Conservation (phyloP, 1,140 invertebrate species). For the Drosophila guanche region DNA sequence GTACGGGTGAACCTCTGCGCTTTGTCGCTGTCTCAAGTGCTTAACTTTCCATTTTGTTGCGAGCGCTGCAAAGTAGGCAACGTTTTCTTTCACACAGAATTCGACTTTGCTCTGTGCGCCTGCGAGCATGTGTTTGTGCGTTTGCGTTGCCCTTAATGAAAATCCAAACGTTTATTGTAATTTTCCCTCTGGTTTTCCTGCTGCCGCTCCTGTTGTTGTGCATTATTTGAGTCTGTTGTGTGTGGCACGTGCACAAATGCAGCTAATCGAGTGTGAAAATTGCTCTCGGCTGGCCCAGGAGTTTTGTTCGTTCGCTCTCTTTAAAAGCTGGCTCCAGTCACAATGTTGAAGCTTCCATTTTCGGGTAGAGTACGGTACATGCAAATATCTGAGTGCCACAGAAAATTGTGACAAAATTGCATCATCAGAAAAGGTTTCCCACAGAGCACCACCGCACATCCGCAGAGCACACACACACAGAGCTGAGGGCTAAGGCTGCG, state of each 20-base stretch:
- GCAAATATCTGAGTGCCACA: no score
- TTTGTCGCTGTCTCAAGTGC: conserved; percentile 64
- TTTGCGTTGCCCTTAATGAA: conserved; percentile 54
- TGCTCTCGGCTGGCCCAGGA: conserved; percentile 53
- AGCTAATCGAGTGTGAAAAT: conserved; percentile 79
- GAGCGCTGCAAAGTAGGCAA: conserved; percentile 71
- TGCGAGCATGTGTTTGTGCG: no score
- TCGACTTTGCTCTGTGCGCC: no score
- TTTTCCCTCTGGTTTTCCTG: conserved; percentile 44
- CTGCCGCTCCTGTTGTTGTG: conserved; percentile 19
- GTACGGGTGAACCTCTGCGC: conserved; percentile 26
- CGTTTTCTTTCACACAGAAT: conserved; percentile 37
- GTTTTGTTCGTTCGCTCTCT: conserved; percentile 8
- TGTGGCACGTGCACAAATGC: conserved; percentile 64
- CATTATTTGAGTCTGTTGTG: conserved; percentile 55
- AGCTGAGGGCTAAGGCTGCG: no score
- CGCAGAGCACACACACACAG: conserved; percentile 14
- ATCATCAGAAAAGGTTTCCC: neutral
- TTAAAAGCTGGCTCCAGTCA: conserved; percentile 1
- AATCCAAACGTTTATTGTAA: conserved; percentile 67
- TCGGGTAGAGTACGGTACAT: no score
- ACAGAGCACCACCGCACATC: conserved; percentile 2
- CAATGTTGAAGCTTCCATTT: no score
- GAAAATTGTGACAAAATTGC: no score
- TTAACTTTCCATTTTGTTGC: conserved; percentile 69